Evolutionary conservation across 2,888 invertebrate genomes (phyloP).

Genomic region (Schrankia costaestrigalis): DNA sequence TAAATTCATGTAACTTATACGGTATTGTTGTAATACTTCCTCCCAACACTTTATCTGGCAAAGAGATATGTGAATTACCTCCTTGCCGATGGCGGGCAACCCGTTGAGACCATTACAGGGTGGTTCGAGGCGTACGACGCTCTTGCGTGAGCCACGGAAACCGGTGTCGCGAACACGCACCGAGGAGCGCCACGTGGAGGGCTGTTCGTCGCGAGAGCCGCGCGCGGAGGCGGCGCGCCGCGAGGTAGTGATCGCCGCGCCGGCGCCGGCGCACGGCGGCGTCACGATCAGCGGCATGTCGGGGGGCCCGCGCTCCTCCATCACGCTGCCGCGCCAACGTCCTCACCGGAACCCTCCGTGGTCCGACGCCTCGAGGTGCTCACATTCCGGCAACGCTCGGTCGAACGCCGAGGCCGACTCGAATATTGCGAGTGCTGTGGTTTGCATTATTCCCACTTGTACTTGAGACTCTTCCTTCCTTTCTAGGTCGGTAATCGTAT

Average conservation of each 20-base stretch:
- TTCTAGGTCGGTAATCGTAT: constrained; percentile 47
- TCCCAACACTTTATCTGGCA: constrained; percentile 40
- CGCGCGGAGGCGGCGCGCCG: constrained; percentile 66
- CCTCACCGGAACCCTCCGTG: constrained; percentile 78
- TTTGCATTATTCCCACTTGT: constrained; percentile 63
- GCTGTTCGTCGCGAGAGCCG: constrained; percentile 67
- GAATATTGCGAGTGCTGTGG: constrained; percentile 72
- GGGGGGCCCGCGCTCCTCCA: constrained; percentile 79
- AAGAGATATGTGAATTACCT: constrained; percentile 71
- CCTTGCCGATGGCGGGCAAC: constrained; percentile 79
- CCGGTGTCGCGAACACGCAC: constrained; percentile 83
- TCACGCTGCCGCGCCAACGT: constrained; percentile 79
- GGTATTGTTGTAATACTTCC: constrained; percentile 1
- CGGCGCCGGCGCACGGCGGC: constrained; percentile 55
- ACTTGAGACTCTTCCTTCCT: constrained; percentile 40
- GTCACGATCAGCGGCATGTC: constrained; percentile 74
- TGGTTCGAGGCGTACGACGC: constrained; percentile 83
- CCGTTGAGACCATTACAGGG: constrained; percentile 83
- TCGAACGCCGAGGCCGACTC: constrained; percentile 73
- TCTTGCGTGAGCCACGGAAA: constrained; percentile 82
- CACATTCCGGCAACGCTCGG: constrained; percentile 74
- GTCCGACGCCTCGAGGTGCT: constrained; percentile 67
- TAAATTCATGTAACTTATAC: no score
- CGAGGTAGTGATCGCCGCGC: constrained; percentile 66
- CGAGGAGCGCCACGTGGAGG: constrained; percentile 82